phyloP scores from a whole-genome alignment of 2,797 vertebrate species.

The Octomys mimax region DNA sequence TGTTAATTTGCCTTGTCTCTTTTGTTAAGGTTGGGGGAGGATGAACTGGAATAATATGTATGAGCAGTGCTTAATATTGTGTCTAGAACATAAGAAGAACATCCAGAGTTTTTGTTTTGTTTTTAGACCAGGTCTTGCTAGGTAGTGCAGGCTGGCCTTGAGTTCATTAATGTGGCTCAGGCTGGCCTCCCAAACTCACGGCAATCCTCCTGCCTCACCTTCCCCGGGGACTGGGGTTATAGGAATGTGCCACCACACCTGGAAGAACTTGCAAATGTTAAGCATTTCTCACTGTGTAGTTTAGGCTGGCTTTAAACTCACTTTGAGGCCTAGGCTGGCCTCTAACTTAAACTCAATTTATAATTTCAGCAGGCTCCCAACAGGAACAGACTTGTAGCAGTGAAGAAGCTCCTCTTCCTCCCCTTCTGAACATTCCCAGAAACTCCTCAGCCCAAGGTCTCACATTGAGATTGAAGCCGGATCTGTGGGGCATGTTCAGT shows the following conservation, averaged over 20 bases:
- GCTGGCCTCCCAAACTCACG: neutral
- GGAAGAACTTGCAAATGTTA: neutral
- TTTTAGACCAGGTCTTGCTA: neutral
- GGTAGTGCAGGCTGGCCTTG: neutral
- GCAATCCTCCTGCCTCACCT: neutral
- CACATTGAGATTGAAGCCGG: neutral
- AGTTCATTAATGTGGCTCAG: neutral
- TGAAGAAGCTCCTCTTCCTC: neutral
- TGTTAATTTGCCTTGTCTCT: neutral
- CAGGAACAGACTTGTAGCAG: neutral
- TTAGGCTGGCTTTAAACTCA: no score
- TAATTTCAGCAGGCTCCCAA: no score
- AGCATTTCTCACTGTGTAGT: neutral
- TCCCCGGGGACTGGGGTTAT: no score
- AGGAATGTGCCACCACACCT: neutral
- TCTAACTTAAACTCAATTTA: no score
- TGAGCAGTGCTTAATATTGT: neutral
- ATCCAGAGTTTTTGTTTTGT: neutral
- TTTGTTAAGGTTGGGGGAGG: neutral
- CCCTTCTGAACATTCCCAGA: neutral
- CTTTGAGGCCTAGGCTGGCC: no score
- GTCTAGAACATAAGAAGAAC: neutral
- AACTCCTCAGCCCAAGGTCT: neutral
- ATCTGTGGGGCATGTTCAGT: neutral
- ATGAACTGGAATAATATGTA: neutral